Evolutionary conservation across 2,888 invertebrate genomes (phyloP).

Genomic region (Agonopterix alstromeriana): DNA sequence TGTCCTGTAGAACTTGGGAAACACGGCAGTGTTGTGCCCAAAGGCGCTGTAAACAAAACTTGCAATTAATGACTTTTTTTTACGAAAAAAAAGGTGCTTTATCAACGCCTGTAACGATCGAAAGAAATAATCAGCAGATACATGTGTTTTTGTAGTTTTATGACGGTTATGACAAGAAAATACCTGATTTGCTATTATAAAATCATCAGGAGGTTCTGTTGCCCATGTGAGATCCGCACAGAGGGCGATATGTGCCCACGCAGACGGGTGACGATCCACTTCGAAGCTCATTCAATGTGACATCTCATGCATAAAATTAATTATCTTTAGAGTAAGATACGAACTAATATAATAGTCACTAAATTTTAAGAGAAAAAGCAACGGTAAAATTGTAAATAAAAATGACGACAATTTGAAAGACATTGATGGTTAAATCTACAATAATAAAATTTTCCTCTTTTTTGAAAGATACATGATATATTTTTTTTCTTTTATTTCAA

Average conservation of each 20-base stretch:
- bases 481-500: slow-evolving; percentile 65
- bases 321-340: slow-evolving; percentile 59
- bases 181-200: slow-evolving; percentile 70
- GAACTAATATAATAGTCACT: slow-evolving; percentile 64
- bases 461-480: slow-evolving; percentile 66
- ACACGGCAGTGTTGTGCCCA: slow-evolving; percentile 67
- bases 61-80: not conserved
- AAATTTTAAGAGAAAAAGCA: slow-evolving; percentile 64
- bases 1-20: slow-evolving; percentile 59
- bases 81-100: no score
- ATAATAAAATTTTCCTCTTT: slow-evolving; percentile 71
- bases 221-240: slow-evolving; percentile 74
- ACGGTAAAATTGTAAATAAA: slow-evolving; percentile 69
- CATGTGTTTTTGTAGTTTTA: not conserved
- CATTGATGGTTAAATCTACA: slow-evolving; percentile 70
- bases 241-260: slow-evolving; percentile 73
- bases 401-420: slow-evolving; percentile 72
- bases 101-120: not conserved
- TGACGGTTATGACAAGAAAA: not conserved
- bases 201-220: slow-evolving; percentile 67
- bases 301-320: slow-evolving; percentile 65
- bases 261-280: slow-evolving; percentile 65
- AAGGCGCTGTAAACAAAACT: slow-evolving; percentile 54
- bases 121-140: not conserved
- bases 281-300: slow-evolving; percentile 76